phyloP scores from a whole-genome alignment of 2,888 invertebrate species.

The Sesia apiformis region DNA sequence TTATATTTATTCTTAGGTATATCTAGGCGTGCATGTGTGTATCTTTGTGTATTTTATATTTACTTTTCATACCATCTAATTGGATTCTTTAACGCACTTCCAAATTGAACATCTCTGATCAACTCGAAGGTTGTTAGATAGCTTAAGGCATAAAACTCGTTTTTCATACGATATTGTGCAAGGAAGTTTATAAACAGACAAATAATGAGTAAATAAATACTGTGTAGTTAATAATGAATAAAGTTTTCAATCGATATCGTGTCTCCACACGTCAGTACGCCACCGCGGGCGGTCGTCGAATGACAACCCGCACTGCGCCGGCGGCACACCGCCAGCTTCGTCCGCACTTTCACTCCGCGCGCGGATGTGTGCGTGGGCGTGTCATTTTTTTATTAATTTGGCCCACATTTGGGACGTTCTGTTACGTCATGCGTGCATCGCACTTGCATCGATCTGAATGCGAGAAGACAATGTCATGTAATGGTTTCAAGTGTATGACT shows the following conservation, averaged over 20 bases:
- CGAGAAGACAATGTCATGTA: background rate
- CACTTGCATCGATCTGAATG: constrained; percentile 30
- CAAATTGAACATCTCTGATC: no score
- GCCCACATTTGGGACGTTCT: constrained; percentile 51
- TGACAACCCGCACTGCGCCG: constrained; percentile 19
- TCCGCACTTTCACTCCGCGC: constrained; percentile 54
- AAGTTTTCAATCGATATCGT: background rate
- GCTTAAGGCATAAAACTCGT: background rate
- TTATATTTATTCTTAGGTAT: no score
- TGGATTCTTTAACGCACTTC: no score
- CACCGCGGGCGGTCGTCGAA: constrained; percentile 24
- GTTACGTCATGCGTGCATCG: constrained; percentile 44
- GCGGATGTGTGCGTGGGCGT: constrained; percentile 22
- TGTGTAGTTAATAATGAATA: no score
- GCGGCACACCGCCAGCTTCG: constrained; percentile 17
- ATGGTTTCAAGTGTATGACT: background rate
- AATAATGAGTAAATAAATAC: no score
- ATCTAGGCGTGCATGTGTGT: no score
- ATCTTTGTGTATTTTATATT: no score
- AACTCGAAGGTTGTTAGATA: no score
- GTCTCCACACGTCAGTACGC: constrained; percentile 17
- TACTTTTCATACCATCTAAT: no score
- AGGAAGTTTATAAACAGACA: background rate
- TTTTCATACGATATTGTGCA: background rate
- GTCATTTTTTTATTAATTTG: constrained; percentile 53